These are phyloP conservation scores for Cecidostiba fungosa DNA, from an alignment of 2,888 invertebrate genomes.

Conservation along the genomic window DNA sequence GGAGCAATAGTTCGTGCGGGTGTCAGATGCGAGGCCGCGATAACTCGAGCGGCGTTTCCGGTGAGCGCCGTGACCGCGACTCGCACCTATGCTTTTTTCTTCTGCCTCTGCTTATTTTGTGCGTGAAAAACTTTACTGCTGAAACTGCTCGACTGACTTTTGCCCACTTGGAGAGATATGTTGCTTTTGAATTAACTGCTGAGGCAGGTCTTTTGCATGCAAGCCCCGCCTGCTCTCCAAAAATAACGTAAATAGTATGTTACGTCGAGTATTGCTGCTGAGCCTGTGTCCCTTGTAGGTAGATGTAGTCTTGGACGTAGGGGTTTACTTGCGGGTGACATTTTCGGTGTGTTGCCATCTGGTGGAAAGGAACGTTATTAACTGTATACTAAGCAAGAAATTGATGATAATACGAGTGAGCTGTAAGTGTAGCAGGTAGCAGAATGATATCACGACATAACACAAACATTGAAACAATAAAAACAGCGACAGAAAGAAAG, in stretches of 20 bases:
- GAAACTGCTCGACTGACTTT: too few species aligned
- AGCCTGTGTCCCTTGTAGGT: not conserved
- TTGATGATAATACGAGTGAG: too few species aligned
- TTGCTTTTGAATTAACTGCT: not conserved
- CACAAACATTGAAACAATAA: slow-evolving; percentile 14
- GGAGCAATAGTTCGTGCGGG: slow-evolving; percentile 47
- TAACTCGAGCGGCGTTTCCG: slow-evolving; percentile 46
- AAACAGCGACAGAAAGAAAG: slow-evolving; percentile 5
- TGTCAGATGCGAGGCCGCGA: slow-evolving; percentile 54
- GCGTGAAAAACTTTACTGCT: too few species aligned
- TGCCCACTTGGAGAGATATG: not conserved
- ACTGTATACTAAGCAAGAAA: too few species aligned
- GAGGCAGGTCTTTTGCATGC: not conserved
- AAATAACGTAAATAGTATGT: not conserved
- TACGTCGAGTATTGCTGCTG: not conserved
- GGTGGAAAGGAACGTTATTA: not conserved
- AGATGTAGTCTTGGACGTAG: not conserved
- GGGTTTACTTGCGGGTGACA: not conserved
- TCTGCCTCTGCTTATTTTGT: too few species aligned
- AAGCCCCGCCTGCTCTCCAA: not conserved
- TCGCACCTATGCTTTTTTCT: slow-evolving; percentile 14
- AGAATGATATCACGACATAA: not conserved
- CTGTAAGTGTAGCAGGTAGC: not conserved
- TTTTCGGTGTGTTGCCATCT: not conserved
- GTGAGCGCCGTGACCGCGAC: slow-evolving; percentile 13